These are phyloP conservation scores for Siniperca obscura DNA, from an alignment of 2,797 vertebrate species.

Conservation along the genomic window DNA sequence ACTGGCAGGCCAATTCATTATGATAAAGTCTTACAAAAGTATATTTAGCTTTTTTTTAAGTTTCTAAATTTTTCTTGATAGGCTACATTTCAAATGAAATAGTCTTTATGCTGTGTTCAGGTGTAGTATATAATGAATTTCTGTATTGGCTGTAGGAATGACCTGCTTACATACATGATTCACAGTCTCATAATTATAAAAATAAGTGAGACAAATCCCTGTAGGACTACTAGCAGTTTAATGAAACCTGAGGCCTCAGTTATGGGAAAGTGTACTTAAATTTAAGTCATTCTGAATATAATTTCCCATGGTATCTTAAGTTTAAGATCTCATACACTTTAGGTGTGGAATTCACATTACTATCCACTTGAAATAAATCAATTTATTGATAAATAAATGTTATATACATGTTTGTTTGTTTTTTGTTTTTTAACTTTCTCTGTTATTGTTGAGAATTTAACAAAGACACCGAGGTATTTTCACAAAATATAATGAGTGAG, in stretches of 20 bases:
- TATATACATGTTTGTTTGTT: neutral
- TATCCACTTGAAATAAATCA: neutral
- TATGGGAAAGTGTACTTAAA: neutral
- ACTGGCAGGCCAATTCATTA: neutral
- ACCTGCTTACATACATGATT: neutral
- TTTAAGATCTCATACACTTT: neutral
- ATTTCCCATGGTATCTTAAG: neutral
- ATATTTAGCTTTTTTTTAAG: neutral
- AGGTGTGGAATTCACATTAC: neutral
- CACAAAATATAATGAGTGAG: neutral
- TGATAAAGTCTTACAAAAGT: neutral
- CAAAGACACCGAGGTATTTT: neutral
- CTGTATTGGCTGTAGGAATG: neutral
- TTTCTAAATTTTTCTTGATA: neutral
- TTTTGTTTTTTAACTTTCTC: too few relatives aligned
- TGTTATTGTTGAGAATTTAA: neutral
- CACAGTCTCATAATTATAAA: neutral
- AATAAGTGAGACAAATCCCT: neutral
- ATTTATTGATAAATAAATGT: neutral
- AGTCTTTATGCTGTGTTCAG: neutral
- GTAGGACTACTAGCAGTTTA: neutral
- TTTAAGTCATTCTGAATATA: conserved; percentile 3
- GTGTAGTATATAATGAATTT: neutral
- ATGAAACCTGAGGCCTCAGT: conserved; percentile 10
- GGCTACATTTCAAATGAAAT: neutral